Evolutionary conservation across 2,113 vertebrate genomes (phyloP).

Genomic region (Phalacrocorax pelagicus): DNA sequence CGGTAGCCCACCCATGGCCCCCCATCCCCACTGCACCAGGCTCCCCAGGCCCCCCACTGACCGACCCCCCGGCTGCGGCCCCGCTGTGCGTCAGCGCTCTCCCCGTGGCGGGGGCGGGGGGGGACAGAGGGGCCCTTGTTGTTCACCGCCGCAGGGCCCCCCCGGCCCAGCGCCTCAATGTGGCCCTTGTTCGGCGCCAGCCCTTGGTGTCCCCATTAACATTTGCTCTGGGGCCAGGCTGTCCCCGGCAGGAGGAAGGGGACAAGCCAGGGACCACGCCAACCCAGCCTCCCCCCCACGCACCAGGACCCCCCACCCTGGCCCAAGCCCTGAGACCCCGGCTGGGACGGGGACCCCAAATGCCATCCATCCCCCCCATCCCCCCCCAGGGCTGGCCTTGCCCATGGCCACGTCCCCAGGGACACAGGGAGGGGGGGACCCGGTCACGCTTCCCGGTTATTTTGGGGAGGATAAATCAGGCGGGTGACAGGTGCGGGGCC

Average conservation of each 20-base stretch:
- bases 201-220: background rate
- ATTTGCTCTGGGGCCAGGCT: background rate
- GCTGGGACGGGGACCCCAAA: background rate
- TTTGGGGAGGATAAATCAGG: conserved; percentile 69
- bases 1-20: background rate
- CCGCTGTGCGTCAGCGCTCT: background rate
- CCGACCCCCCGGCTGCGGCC: background rate
- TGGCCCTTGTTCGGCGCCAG: conserved; percentile 38
- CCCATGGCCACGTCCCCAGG: background rate
- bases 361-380: fast-evolving
- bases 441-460: conserved; percentile 57
- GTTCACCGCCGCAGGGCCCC: background rate
- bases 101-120: background rate
- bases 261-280: background rate
- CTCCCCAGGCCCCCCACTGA: background rate
- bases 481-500: conserved; percentile 49
- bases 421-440: background rate
- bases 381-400: background rate
- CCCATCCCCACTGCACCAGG: fast-evolving
- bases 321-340: no score
- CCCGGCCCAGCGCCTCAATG: conserved; percentile 29
- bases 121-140: conserved; percentile 25
- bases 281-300: fast-evolving
- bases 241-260: background rate
- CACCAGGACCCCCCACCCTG: no score